Conservation (phyloP, 2,888 invertebrate genomes). For the Herminia tarsipennalis region DNA sequence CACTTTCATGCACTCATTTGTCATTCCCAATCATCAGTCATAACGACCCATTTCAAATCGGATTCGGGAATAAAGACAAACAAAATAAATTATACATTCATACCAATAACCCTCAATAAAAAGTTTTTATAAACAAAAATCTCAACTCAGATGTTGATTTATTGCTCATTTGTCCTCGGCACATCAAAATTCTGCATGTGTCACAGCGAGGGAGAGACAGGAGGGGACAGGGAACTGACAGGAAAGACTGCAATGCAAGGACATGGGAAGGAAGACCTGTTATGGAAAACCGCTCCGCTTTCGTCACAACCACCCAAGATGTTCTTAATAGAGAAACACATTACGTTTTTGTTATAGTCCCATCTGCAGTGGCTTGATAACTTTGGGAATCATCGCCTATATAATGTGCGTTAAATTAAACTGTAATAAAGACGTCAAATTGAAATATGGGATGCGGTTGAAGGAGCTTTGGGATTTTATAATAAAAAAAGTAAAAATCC, state of each 20-base stretch:
- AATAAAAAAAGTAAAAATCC: slow-evolving; percentile 13
- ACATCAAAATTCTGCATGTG: slow-evolving; percentile 77
- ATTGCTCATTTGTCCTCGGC: slow-evolving; percentile 48
- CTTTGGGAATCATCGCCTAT: slow-evolving; percentile 19
- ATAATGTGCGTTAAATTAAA: slow-evolving; percentile 37
- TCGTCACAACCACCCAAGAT: slow-evolving; percentile 72
- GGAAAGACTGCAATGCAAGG: slow-evolving; percentile 38
- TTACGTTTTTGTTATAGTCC: slow-evolving; percentile 37
- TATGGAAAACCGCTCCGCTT: slow-evolving; percentile 70
- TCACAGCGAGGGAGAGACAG: slow-evolving; percentile 52
- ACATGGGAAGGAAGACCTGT: slow-evolving; percentile 65
- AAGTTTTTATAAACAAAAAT: slow-evolving; percentile 36
- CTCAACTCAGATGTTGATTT: slow-evolving; percentile 37
- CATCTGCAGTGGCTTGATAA: slow-evolving; percentile 29
- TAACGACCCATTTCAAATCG: not conserved
- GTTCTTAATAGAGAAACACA: slow-evolving; percentile 42
- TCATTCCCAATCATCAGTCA: slow-evolving; percentile 6
- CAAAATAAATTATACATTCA: slow-evolving; percentile 23
- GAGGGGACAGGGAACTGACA: slow-evolving; percentile 38
- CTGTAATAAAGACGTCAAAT: slow-evolving; percentile 31
- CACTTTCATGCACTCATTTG: slow-evolving; percentile 3
- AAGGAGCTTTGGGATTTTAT: slow-evolving; percentile 4
- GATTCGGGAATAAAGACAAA: slow-evolving; percentile 2
- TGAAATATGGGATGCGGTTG: slow-evolving; percentile 21
- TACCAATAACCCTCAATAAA: slow-evolving; percentile 28